Evolutionary conservation across 2,888 invertebrate genomes (phyloP).

Genomic region (Alentia gelatinosa): DNA sequence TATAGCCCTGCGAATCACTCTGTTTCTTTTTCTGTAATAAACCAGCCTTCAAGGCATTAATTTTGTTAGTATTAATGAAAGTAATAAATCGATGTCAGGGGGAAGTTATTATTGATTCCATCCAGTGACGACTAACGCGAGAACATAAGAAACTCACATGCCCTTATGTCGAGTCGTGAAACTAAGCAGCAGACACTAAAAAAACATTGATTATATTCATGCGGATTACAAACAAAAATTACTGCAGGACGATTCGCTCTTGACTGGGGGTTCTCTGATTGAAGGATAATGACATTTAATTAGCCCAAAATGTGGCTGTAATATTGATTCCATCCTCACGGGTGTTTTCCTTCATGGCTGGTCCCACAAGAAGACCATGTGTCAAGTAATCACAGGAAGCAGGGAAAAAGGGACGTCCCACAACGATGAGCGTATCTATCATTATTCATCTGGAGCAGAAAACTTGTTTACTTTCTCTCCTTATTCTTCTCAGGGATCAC

Average conservation of each 20-base stretch:
- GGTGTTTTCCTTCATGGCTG: neutral
- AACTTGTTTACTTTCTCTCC: conserved; percentile 34
- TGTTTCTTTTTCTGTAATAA: neutral
- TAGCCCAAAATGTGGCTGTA: conserved; percentile 14
- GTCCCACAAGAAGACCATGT: conserved; percentile 8
- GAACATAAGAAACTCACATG: neutral
- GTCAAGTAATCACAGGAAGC: conserved; percentile 39
- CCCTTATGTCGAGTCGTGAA: neutral
- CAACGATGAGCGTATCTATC: neutral
- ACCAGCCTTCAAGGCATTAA: neutral
- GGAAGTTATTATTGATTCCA: conserved; percentile 1
- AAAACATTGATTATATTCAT: conserved; percentile 36
- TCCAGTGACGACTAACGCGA: neutral
- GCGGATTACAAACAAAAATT: conserved; percentile 36
- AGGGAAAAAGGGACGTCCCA: neutral
- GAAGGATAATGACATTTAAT: conserved; percentile 47
- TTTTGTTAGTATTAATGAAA: neutral
- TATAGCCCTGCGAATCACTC: no score
- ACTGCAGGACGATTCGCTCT: conserved; percentile 8
- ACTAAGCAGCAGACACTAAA: neutral
- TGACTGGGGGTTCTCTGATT: conserved; percentile 14
- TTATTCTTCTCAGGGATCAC: no score
- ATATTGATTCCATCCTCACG: conserved; percentile 18
- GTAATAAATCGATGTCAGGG: neutral
- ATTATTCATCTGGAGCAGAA: conserved; percentile 43